Conservation (phyloP, 2,113 vertebrate species). For the Neogobius melanostomus region DNA sequence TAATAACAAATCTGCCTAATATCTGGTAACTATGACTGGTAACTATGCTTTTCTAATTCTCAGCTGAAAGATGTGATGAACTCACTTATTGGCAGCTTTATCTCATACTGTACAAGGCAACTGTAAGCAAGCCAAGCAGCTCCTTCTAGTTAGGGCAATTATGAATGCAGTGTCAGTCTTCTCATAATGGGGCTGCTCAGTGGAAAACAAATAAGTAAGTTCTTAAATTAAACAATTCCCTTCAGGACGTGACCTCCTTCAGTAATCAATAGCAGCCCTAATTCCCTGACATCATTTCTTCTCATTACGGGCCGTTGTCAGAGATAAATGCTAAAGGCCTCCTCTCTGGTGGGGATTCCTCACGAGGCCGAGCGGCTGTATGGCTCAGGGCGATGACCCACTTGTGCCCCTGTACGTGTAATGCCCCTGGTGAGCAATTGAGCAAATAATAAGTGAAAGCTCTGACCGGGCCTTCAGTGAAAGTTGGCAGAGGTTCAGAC, state of each 20-base stretch:
- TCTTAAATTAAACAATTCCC: constrained; percentile 11
- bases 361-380: constrained; percentile 12
- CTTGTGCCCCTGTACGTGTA: constrained; percentile 25
- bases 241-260: constrained; percentile 5
- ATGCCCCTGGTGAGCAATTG: constrained; percentile 33
- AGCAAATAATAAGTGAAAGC: constrained; percentile 58
- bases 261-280: neutral
- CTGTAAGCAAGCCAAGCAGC: neutral
- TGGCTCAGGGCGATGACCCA: constrained; percentile 38
- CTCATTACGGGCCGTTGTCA: constrained; percentile 11
- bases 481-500: constrained; percentile 27
- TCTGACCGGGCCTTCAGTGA: constrained; percentile 18
- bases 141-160: neutral
- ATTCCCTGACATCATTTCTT: constrained; percentile 25
- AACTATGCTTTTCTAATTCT: too few relatives aligned
- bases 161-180: neutral
- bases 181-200: neutral
- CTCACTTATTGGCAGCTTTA: too few relatives aligned
- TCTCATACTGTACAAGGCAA: too few relatives aligned
- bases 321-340: constrained; percentile 7
- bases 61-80: too few relatives aligned
- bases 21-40: too few relatives aligned
- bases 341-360: constrained; percentile 5
- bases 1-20: too few relatives aligned
- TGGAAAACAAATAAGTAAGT: constrained; percentile 1